phyloP scores from a whole-genome alignment of 2,797 vertebrate genomes.

The Spinus olivaceus region DNA sequence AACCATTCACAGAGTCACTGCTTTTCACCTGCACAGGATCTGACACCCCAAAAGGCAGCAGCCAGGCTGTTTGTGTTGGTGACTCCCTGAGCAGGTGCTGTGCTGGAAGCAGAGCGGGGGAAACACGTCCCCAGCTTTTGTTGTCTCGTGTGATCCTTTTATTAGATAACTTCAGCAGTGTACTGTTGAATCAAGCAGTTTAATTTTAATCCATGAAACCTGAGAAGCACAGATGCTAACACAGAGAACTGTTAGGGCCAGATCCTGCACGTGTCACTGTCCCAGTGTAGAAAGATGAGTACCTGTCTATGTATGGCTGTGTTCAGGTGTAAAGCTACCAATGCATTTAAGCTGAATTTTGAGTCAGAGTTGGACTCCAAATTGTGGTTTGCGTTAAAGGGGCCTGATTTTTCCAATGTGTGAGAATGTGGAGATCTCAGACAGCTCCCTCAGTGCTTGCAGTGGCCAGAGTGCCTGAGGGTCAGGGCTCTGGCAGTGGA shows the following conservation, averaged over 20 bases:
- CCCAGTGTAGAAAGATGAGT: rapidly evolving
- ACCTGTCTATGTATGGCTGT: rapidly evolving
- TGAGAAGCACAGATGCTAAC: neutral
- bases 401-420: rapidly evolving
- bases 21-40: neutral
- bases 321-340: neutral
- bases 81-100: neutral
- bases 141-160: neutral
- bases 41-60: neutral
- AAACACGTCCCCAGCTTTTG: neutral
- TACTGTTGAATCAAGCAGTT: neutral
- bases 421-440: neutral
- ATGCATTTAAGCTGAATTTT: neutral
- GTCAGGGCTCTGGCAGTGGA: neutral
- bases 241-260: neutral
- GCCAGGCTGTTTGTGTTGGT: neutral
- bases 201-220: neutral
- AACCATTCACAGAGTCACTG: neutral
- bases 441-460: neutral
- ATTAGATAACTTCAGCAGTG: neutral
- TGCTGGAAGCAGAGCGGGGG: neutral
- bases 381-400: neutral
- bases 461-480: neutral
- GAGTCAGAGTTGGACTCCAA: neutral
- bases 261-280: neutral